Base-by-base conservation (phyloP, 2,888 invertebrate genomes). In the Ophion obscuratus region DNA sequence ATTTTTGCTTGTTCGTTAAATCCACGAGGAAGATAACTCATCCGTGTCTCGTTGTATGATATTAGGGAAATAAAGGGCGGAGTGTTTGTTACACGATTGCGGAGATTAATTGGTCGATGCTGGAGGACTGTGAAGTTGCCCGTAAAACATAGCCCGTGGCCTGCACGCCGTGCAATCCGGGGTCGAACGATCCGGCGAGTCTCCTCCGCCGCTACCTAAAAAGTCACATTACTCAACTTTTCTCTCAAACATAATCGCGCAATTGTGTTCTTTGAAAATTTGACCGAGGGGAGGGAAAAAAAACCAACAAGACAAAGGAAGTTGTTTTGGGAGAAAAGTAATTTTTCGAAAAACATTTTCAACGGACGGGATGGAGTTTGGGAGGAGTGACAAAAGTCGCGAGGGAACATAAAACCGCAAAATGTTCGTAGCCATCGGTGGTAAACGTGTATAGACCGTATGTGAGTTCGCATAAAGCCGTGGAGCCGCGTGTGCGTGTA, bases 81-180 rank as follows among this genome's bases (percentile, higher is more conserved):
- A 85, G 68, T 31, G 73, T 74, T 73, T 77, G 81, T 86, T 83
- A 81, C 77, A 86, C 86, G 81, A 70, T 70, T 40, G 40, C 53
- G 67, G 68, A 36, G 87, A 89, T 92, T 93, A 93, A 92, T 93
- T 93, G 83, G 91, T 92, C 31, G 93, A 87, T 61, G 92, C 92
- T 64, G 92, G 91, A 84, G 93, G 92, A 90, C 91, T 93, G 88
- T 93, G 91, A 86, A 93, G 90, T 87, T 90, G 92, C 53, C 92
- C 89, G 87, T 93, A 93, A 88, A 93, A 93, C 84, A 93, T 90
- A 79, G 90, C 91, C 83, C 92, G 90, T 40, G 92, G 92, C 87
- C 91, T 91, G 86, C 93, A 93, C 73, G 93, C 93, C 59, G 93
- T 91, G 85, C 93, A 93, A 85, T 93, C 92, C 66, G 91, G 88